Evolutionary conservation across 2,797 vertebrate species (phyloP).

Genomic region (Aeoliscus strigatus): DNA sequence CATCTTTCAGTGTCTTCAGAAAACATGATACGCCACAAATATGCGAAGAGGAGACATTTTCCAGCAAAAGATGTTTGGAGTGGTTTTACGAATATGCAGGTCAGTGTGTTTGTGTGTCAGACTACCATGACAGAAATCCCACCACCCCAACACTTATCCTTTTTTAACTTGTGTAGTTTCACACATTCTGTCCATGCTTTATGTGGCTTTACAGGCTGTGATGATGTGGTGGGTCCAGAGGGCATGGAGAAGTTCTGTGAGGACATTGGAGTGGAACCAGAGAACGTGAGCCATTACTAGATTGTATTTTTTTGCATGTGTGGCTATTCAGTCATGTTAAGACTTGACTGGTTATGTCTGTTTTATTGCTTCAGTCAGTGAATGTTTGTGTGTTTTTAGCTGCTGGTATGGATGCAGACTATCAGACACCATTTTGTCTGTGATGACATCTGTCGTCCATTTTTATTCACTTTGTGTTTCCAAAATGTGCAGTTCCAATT

Average conservation of each 20-base stretch:
- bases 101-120: conserved; percentile 49
- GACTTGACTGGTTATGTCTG: too few relatives aligned
- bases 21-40: conserved; percentile 93
- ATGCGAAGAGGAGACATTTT: conserved; percentile 93
- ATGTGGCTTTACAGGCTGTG: conserved; percentile 86
- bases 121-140: not conserved
- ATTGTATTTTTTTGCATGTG: not conserved
- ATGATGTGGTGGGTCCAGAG: conserved; percentile 94
- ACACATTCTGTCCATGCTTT: conserved; percentile 21
- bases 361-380: not conserved
- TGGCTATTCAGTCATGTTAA: too few relatives aligned
- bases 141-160: not conserved
- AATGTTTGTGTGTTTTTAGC: not conserved
- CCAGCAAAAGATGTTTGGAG: conserved; percentile 96
- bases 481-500: not conserved
- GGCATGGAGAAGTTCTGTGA: conserved; percentile 99
- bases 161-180: not conserved
- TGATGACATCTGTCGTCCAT: not conserved
- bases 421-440: not conserved
- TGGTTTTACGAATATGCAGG: conserved; percentile 99
- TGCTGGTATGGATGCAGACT: not conserved
- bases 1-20: conserved; percentile 84
- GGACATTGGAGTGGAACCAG: conserved; percentile 98
- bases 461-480: not conserved
- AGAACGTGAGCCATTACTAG: conserved; percentile 82